Evolutionary conservation across 2,113 vertebrate genomes (phyloP), one percentile per base, ranked within the genome.

Genomic region (Indri indri): DNA sequence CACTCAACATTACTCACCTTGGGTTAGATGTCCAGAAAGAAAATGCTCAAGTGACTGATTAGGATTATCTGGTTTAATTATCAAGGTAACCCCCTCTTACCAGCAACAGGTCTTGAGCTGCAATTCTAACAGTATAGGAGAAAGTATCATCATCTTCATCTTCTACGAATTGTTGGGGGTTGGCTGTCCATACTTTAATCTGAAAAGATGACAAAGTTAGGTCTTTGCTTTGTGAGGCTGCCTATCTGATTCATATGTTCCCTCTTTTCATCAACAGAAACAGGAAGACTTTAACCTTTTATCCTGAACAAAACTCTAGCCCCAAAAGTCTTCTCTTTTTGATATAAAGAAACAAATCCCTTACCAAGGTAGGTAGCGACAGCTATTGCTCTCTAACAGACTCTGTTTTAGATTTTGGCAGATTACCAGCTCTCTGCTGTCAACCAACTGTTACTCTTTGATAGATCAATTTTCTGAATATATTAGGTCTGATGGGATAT

Each of bases 61-160:
- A 65, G 52, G 50, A 30, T 74, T 40, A 79, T 27, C 16, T n/a
- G 65, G 83, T 9, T 61, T 8, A 81, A 59, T 25, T 14, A 50
- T 14, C 22, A 91, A 27, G 52, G 32, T 32, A 57, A 61, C 25
- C 37, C 22, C 32, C 86, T 91, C 99, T 98, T 98, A 99, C 99
- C 99, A 99, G 98, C 97, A 99, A 96, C 66, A 99, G 98, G 97
- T 99, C 99, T 97, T 99, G 99, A 42, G 99, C 99, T 83, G 99
- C 99, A 90, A 99, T 99, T 97, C 99, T 99, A 96, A 99, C 99
- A 8, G 99, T 99, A 86, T 99, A 99, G 34, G 99, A 99, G 98
- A 99, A 99, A 0, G 99, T 99, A 83, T 99, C 99, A 42, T 99
- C 99, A 92, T 99, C 99, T 97, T 99, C 99, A 76, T 99, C 99